Evolutionary conservation across 2,888 invertebrate genomes (phyloP), one percentile per base, ranked within the genome.

Genomic region (Eupithecia vulgata): DNA sequence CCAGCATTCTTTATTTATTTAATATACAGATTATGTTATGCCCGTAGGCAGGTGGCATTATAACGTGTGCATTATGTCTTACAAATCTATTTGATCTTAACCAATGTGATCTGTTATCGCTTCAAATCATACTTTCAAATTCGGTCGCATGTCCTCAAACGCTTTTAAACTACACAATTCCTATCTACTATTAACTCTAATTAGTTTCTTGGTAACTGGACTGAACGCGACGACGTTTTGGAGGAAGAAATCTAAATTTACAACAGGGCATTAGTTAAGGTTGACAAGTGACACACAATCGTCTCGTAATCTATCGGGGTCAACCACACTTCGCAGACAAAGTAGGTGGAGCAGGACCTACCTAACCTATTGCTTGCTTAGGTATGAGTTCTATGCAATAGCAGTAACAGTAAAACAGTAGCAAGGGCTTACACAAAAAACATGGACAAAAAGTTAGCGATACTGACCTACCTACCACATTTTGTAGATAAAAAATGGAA

Each of bases 261-360:
- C 83, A 83, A 79, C 83, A 80, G 78, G 76, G 82, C 73, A 77
- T 77, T 72, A 81, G 82, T 84, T 83, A 83, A 85, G 85, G 84
- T 84, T 86, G 88, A 87, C 88, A 90, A 91, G 89, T 90, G 90
- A 88, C 82, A 86, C 86, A 90, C 90, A 90, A 91, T 90, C 67
- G 88, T 88, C 84, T 84, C 82, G 82, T 89, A 88, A 90, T 88
- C 88, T 89, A 90, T 90, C 87, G 88, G 85, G 90, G 90, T 88
- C 90, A 88, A 66, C 65, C 73, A 80, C 83, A 83, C 85, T 82
- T 80, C 59, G 70, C 76, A 78, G 72, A 66, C 82, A 77, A 77
- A 81, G 77, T 73, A 79, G 78, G 42, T 37, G 35, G 66, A 69
- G 45, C 61, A 59, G 21, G 7, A 52, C 62, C 70, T 48, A 68